phyloP scores from a whole-genome alignment of 2,888 invertebrate species.

The Phalangium opilio region DNA sequence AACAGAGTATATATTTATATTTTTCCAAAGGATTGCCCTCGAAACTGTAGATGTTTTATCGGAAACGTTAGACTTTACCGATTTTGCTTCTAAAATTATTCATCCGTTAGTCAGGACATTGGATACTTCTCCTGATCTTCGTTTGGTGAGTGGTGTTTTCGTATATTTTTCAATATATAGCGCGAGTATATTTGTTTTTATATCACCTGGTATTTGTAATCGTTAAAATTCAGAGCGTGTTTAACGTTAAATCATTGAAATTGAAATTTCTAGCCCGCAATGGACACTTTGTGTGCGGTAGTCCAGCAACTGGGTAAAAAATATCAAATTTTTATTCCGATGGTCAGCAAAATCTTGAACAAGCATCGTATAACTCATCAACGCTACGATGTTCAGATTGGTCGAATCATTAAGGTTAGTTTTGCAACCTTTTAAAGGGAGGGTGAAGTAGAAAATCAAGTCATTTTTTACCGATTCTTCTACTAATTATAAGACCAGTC shows the following conservation, averaged over 20 bases:
- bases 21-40: slow-evolving; percentile 33
- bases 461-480: too few relatives aligned
- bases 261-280: slow-evolving; percentile 43
- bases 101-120: slow-evolving; percentile 55
- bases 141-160: slow-evolving; percentile 12
- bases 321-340: slow-evolving; percentile 78
- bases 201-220: slow-evolving; percentile 3
- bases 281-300: slow-evolving; percentile 78
- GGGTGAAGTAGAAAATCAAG: slow-evolving; percentile 46
- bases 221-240: too few relatives aligned
- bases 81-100: slow-evolving; percentile 79
- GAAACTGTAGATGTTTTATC: slow-evolving; percentile 77
- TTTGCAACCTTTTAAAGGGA: slow-evolving; percentile 8
- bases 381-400: slow-evolving; percentile 55
- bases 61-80: slow-evolving; percentile 76
- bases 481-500: too few relatives aligned
- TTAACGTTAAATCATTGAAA: too few relatives aligned
- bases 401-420: slow-evolving; percentile 19
- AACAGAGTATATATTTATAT: not conserved
- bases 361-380: slow-evolving; percentile 63
- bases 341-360: slow-evolving; percentile 66
- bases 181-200: slow-evolving; percentile 5
- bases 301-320: slow-evolving; percentile 76
- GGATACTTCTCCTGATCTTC: slow-evolving; percentile 28
- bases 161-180: slow-evolving; percentile 6